Evolutionary conservation across 1,140 invertebrate genomes (phyloP), one percentile per base, ranked within the genome.

Genomic region (Eriosoma lanigerum): DNA sequence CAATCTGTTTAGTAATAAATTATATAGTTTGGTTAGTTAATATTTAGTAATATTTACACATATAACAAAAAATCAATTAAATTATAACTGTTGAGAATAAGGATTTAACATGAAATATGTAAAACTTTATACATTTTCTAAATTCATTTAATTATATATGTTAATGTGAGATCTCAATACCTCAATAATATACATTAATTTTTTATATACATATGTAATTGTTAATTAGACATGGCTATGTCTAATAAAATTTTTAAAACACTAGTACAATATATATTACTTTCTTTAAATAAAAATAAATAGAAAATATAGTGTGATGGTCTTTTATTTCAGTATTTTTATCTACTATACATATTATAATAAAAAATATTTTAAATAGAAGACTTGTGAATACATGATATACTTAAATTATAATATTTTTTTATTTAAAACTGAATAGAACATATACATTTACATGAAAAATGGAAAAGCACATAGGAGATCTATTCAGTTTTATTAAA

Each of bases 281-380:
- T 4, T 3, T 17, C 0, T 26, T 9, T 26, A 15, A 24, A 48
- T 46, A 70, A 26, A 48, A 50, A 70, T 70, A 70, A 70, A 70
- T 17, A 48, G 13, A 26, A 48, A 50, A 66, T 17, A 46, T 50
- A 48, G 17, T 21, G 19, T 75, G 72, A 75, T 54, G 50, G n/a
- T 21, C n/a, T 56, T 75, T 54, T 75, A 76, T 58, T 76, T 60
- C n/a, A 44, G 10, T 60, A 19, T 17, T 60, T 75, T 60, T 44
- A 17, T 54, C 19, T 70, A 68, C 21, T 44, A 54, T 52, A 58
- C 29, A 56, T 21, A 58, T 58, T 46, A 58, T n/a, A 21, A 75
- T 38, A 76, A 56, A 56, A 75, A 56, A 56, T 58, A 56, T 5
- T 32, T 38, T 13, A 21, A 54, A 56, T 38, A 75, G 10, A 38